phyloP scores from a whole-genome alignment of 2,113 vertebrate species.

The Saguinus midas region DNA sequence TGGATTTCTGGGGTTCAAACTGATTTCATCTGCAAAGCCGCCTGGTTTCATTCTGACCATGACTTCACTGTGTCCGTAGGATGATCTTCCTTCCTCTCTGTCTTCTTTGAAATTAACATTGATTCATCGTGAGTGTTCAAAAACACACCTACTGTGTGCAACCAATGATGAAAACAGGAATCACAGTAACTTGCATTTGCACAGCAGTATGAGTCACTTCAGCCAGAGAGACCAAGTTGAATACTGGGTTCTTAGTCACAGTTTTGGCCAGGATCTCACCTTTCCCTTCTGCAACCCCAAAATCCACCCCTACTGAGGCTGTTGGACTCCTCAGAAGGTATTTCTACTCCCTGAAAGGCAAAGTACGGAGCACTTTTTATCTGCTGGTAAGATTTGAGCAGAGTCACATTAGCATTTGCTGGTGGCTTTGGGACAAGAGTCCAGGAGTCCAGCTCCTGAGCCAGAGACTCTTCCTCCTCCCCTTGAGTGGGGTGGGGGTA shows the following conservation, averaged over 20 bases:
- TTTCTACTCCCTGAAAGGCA: background rate
- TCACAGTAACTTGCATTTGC: background rate
- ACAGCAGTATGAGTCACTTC: rapidly evolving
- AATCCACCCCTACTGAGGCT: background rate
- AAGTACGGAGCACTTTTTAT: background rate
- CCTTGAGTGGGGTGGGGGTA: rapidly evolving
- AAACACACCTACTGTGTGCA: too few species aligned
- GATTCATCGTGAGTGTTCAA: background rate
- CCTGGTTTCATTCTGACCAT: background rate
- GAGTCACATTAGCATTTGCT: background rate
- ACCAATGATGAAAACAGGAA: background rate
- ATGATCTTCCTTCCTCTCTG: background rate
- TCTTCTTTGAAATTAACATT: background rate
- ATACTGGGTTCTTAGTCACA: background rate
- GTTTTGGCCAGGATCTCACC: rapidly evolving
- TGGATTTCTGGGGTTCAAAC: background rate
- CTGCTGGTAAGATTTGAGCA: background rate
- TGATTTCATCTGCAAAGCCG: background rate
- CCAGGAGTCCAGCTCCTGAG: background rate
- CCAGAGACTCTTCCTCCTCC: background rate
- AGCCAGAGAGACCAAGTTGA: background rate
- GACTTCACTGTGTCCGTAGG: background rate
- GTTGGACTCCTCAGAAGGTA: background rate
- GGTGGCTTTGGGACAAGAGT: background rate
- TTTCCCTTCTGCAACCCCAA: background rate